Evolutionary conservation across 2,113 vertebrate genomes (phyloP).

Genomic region (Tetraodon nigroviridis): DNA sequence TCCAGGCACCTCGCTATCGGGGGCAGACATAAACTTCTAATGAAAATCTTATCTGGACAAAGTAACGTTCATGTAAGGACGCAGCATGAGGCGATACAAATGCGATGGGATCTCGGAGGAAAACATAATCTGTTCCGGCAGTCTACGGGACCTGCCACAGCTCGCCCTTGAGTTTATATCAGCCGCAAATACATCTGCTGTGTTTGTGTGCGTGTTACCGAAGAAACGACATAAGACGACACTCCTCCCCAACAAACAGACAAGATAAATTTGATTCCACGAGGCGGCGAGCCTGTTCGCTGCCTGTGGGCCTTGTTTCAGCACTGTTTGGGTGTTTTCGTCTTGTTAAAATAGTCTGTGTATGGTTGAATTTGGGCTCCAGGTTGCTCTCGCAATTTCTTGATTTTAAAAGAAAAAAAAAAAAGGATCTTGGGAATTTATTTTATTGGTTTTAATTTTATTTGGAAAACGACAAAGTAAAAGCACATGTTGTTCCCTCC

Average conservation of each 20-base stretch:
- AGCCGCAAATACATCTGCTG: slow-evolving; percentile 4
- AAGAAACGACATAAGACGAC: background rate
- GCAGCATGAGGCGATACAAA: background rate
- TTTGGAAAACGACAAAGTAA: no score
- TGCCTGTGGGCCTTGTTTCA: background rate
- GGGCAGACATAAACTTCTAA: background rate
- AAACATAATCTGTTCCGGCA: slow-evolving; percentile 14
- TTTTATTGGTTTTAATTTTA: no score
- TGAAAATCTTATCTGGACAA: slow-evolving; percentile 5
- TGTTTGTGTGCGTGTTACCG: background rate
- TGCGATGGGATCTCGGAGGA: slow-evolving; percentile 5
- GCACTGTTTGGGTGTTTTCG: no score
- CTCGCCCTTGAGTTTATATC: slow-evolving; percentile 7
- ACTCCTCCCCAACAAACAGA: background rate
- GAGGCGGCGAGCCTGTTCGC: no score
- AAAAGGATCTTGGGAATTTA: no score
- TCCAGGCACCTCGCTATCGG: no score
- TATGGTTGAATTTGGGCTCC: no score
- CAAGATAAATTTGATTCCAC: background rate
- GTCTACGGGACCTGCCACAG: background rate
- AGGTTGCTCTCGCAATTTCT: no score
- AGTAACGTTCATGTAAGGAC: slow-evolving; percentile 12
- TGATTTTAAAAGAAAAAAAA: no score
- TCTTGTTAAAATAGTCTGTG: no score
- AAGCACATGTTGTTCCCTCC: no score